Evolutionary conservation across 2,797 vertebrate genomes (phyloP), one percentile per base, ranked within the genome.

Genomic region (Danionella dracula): DNA sequence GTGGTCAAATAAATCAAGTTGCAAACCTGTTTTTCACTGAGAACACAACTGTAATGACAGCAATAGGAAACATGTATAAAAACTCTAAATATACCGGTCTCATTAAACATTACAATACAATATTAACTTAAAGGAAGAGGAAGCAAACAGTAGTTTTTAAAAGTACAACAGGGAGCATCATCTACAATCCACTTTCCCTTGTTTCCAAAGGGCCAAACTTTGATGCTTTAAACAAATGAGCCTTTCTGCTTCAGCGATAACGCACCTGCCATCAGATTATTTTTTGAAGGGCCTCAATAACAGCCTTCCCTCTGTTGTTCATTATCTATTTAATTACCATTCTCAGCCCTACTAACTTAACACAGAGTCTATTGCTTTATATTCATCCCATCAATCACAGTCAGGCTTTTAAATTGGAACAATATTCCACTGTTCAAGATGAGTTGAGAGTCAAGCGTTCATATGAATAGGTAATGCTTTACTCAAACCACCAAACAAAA

Each of bases 251-350:
- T 64, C 27, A 54, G 19, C 49, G 44, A 54, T 48, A n/a, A 40
- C 19, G 5, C 38, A 60, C 19, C 40, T 21, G 19, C 45, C 17
- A 23, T 15, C 35, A n/a, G n/a, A 42, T 69, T 32, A 21, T n/a
- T 69, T 41, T 55, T 27, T 23, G 23, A 23, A 44, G 13, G n/a
- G 35, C 29, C 15, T 40, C 61, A 66, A 67, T 54, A 66, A 44
- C 51, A 29, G 35, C 21, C 50, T 66, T 21, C 27, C 37, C 62
- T 65, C 54, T 45, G 13, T 49, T 29, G 27, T 41, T 10, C 35
- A 63, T 70, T 37, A 41, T 63, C 21, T 29, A 35, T 32, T 63
- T 62, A 61, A 72, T 56, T 21, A 56, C 54, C 58, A 27, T 29
- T 19, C 44, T 21, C 50, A 37, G 58, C 38, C 55, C 38, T 27